These are phyloP conservation scores for Morpho deidamia DNA, from an alignment of 2,888 invertebrate genomes.

Conservation along the genomic window DNA sequence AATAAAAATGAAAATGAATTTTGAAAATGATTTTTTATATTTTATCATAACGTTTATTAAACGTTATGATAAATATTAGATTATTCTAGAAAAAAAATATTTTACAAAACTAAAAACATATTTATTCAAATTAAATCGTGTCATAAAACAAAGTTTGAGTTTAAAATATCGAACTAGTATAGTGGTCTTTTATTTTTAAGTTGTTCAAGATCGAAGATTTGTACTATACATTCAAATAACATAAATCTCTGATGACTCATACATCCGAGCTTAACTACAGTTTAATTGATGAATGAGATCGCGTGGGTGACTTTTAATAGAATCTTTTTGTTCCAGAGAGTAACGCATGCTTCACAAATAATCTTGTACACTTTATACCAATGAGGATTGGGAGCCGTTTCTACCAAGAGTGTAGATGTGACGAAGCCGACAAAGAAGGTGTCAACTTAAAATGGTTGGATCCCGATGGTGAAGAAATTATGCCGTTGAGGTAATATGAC, in stretches of 20 bases:
- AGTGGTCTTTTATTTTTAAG: too few species aligned
- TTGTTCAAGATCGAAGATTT: too few species aligned
- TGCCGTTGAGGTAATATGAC: conserved; percentile 46
- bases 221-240: neutral
- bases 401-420: conserved; percentile 52
- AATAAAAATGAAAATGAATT: too few species aligned
- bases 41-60: too few species aligned
- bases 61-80: too few species aligned
- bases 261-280: neutral
- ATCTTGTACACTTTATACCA: conserved; percentile 28
- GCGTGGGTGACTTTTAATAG: conserved; percentile 17
- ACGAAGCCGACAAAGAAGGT: conserved; percentile 32
- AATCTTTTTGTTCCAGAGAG: conserved; percentile 40
- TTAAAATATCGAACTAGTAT: too few species aligned
- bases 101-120: too few species aligned
- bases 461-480: conserved; percentile 34
- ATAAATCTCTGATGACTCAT: conserved; percentile 1
- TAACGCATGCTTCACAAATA: conserved; percentile 43
- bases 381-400: conserved; percentile 41
- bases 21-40: too few species aligned
- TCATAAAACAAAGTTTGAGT: too few species aligned
- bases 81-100: too few species aligned
- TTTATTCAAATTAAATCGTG: too few species aligned
- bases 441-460: conserved; percentile 47
- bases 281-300: conserved; percentile 18